Base-by-base conservation (phyloP, 2,888 invertebrate genomes). In the Tenthredo notha region DNA sequence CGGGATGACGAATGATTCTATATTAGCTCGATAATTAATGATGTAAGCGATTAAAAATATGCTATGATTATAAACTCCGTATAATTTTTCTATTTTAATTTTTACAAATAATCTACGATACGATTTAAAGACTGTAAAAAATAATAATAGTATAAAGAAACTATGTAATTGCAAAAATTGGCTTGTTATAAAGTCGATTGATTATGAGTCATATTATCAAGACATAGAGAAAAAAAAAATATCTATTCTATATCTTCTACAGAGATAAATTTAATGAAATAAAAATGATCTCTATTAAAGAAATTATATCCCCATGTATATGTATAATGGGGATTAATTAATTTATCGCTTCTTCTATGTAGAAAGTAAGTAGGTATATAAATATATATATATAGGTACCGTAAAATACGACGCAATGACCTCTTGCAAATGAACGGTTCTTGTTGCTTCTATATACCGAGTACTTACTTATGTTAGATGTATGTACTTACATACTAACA, bases 391-490 rank as follows among this genome's bases (percentile, higher is more conserved):
- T 33, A 33, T 61, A 61, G 25, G 61, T 61, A 61, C 61, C 61
- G 61, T 61, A 61, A 61, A 25, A 61, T 25, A 12, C 21, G 61
- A 61, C 61, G 25, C 61, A 61, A 61, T 61, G 61, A 61, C 61
- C 61, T 61, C 61, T 61, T 4, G 25, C 21, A 61, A 61, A 61
- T 61, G 61, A 61, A 61, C 61, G 61, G 61, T 61, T 25, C 61
- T 61, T 25, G 54, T n/a, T 54, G n/a, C 25, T 61, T 61, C 25
- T 25, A 61, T 25, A 10, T 37, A 21, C 21, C 10, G 21, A 10
- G n/a, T 18, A 7, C 33, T n/a, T n/a, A n/a, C n/a, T n/a, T n/a
- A n/a, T n/a, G 4, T 5, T 50, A 50, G 50, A 3, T 18, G 4
- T 50, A 15, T 5, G 50, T 18, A 18, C 18, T 12, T n/a, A 7